Base-by-base conservation (phyloP, 2,797 vertebrate genomes). In the Semaprochilodus insignis region DNA sequence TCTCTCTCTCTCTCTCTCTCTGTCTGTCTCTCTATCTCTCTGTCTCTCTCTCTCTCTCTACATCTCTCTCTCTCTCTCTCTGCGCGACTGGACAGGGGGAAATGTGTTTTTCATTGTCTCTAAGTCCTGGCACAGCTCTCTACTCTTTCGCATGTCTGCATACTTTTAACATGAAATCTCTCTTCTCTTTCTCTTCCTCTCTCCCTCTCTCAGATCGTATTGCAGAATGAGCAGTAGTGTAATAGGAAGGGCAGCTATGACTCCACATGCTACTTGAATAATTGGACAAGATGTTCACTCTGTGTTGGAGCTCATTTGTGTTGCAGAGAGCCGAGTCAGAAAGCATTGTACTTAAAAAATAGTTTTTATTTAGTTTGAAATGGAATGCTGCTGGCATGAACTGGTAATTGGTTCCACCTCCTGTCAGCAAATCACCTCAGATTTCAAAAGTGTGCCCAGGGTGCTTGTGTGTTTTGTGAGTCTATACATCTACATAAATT, bases 321-420 rank as follows among this genome's bases (percentile, higher is more conserved):
- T 34, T 71, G n/a, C 19, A 52, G 27, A 88, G 65, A 72, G 67
- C 89, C 31, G 69, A 88, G 70, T 89, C 69, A 67, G 31, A 89
- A 63, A 79, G 5, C 65, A 77, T 36, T 34, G 17, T 87, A 77
- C 87, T 88, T 78, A 88, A 54, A 31, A 86, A 88, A 87, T 77
- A 40, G 34, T 54, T 85, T 82, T 92, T 89, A 51, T 81, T 40
- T 51, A 1, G n/a, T 62, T 78, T 1, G 0, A 54, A 78, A 1
- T 55, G 74, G 62, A 52, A 78, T 70, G 63, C 91, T 85, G 88
- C 91, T 73, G 90, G 92, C 89, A 89, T 93, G 92, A 94, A 92
- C 89, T 82, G 81, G 21, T 34, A 65, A 71, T 36, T 57, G 4
- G 16, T 44, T 83, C n/a, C 11, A 57, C 36, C 17, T 71, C 57